Base-by-base conservation (phyloP, 2,113 vertebrate genomes). In the Trichomycterus rosablanca region DNA sequence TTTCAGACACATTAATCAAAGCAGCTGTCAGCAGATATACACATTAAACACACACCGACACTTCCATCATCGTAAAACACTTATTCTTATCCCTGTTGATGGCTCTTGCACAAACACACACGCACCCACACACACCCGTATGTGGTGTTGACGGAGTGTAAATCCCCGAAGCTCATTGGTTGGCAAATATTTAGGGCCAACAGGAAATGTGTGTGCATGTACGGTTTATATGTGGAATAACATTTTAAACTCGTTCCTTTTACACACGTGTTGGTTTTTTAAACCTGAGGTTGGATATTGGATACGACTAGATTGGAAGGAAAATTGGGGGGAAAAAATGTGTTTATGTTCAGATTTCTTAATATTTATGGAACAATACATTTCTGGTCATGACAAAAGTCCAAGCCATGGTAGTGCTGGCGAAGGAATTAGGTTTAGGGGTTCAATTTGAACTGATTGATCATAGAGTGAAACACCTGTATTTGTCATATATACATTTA, bases 21-120 rank as follows among this genome's bases (percentile, higher is more conserved):
- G 37, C 20, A 9, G 51, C 48, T 59, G 54, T 64, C 67, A 64
- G 22, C 43, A 59, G 35, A 58, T 44, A 63, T 43, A 48, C 19
- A 34, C 40, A 54, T 57, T 48, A 54, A 30, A 65, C 48, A 42
- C 61, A 53, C 39, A 53, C 18, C 26, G 55, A 30, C 53, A 53
- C 54, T 45, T 63, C 52, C 20, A 69, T 63, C 49, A 54, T 49
- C 62, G 58, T 70, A 65, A 54, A 70, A 65, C 61, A 70, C 63
- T 57, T 70, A 65, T 70, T 70, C 55, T 70, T 70, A 65, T 60
- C 61, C 56, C 45, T 60, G 62, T 22, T 60, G 56, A 70, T 49
- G 24, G 62, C 26, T 66, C 34, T 2, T 30, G 26, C 15, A 53
- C 32, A 4, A 18, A 35, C 28, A 22, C 40, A 32, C 52, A 23